Conservation (phyloP, 2,888 invertebrate genomes). For the Calameuta pallipes region DNA sequence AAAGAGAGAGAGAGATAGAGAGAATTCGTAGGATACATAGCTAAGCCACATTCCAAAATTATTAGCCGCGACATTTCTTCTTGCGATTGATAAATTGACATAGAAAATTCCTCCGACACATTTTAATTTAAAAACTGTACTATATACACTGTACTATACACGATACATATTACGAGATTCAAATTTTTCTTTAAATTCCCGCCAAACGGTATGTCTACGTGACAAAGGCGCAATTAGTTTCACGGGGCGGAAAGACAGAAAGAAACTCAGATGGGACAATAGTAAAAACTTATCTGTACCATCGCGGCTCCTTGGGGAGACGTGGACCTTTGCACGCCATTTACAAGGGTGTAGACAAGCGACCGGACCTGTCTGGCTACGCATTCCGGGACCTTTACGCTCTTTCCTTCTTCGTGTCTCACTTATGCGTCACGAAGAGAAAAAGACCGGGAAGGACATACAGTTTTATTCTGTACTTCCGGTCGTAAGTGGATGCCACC, state of each 20-base stretch:
- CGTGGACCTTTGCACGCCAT: slow-evolving; percentile 25
- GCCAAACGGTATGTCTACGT: slow-evolving; percentile 19
- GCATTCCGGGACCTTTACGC: not conserved
- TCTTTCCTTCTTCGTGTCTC: not conserved
- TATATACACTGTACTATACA: not conserved
- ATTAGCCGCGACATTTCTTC: not conserved
- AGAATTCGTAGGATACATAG: slow-evolving; percentile 18
- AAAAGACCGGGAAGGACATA: not conserved
- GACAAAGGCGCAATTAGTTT: slow-evolving; percentile 47
- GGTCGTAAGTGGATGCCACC: not conserved
- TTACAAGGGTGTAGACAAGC: slow-evolving; percentile 40
- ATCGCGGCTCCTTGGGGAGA: not conserved
- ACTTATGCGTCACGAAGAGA: not conserved
- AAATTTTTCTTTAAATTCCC: not conserved
- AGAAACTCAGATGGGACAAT: slow-evolving; percentile 27
- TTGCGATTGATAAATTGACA: not conserved
- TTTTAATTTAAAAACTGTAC: not conserved
- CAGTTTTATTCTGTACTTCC: not conserved
- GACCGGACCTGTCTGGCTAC: not conserved
- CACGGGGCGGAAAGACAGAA: slow-evolving; percentile 28
- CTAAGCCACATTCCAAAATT: not conserved
- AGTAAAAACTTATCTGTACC: slow-evolving; percentile 20
- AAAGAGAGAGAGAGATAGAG: slow-evolving; percentile 3
- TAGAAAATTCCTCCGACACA: not conserved
- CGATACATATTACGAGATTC: not conserved